Conservation (phyloP, 2,113 vertebrate genomes). For the Bettongia penicillata region DNA sequence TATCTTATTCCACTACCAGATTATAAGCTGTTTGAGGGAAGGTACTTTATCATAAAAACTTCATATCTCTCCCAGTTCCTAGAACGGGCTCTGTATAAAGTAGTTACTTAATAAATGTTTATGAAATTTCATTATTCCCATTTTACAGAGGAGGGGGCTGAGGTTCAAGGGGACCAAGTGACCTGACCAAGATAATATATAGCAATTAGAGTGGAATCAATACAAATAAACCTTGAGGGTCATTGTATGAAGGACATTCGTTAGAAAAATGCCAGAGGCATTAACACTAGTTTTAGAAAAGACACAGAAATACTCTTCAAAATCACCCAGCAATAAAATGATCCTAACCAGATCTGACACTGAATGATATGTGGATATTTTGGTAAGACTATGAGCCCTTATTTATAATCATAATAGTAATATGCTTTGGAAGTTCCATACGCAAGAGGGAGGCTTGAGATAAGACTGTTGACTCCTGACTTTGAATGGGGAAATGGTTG, state of each 20-base stretch:
- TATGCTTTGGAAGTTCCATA: not conserved
- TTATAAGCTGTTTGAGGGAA: not conserved
- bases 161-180: not conserved
- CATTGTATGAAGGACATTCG: not conserved
- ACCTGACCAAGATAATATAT: not conserved
- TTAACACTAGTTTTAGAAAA: not conserved
- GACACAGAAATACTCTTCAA: not conserved
- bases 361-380: not conserved
- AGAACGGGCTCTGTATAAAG: not conserved
- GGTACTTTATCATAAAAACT: not conserved
- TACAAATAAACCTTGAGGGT: not conserved
- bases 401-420: not conserved
- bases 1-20: not conserved
- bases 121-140: not conserved
- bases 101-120: not conserved
- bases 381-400: not conserved
- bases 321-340: not conserved
- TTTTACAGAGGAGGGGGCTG: not conserved
- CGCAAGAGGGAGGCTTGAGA: not conserved
- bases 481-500: not conserved
- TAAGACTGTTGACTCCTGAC: not conserved
- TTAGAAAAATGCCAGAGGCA: not conserved
- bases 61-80: not conserved
- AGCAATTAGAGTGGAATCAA: not conserved
- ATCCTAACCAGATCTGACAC: not conserved